Evolutionary conservation across 2,797 vertebrate genomes (phyloP), one percentile per base, ranked within the genome.

Genomic region (Vespertilio murinus): DNA sequence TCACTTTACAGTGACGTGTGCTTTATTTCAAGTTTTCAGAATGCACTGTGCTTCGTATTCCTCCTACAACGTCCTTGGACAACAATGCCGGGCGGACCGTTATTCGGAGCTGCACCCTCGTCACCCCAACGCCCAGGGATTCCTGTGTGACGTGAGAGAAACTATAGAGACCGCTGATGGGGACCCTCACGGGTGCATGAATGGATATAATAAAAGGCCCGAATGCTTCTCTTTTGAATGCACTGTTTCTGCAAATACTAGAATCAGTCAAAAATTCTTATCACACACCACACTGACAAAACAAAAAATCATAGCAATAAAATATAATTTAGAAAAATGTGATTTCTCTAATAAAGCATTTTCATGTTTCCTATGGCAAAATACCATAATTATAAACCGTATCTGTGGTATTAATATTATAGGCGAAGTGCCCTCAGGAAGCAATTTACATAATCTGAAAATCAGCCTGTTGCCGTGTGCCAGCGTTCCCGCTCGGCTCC

Each of bases 371-470:
- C 35, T 52, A n/a, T 45, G 40, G 54, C 38, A 75, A 81, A 94
- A 82, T 33, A 6, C 11, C 80, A 47, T 54, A 84, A 91, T 85
- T 79, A 81, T 45, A 45, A 88, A 73, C 30, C 0, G 59, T 85
- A 88, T 81, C 28, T 90, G 35, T n/a, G 12, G 52, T 83, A 82
- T 80, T 93, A 81, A 71, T 85, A 88, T 64, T 81, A 42, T 30
- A 83, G 42, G 11, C 42, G 47, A 74, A 4, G n/a, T 91, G 4
- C 45, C 23, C 79, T 47, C 28, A 95, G 69, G 74, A 87, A 92
- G 16, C n/a, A 83, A 80, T 93, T 93, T 83, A 30, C 35, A 49
- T 94, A 69, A 90, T 80, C 49, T 79, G 33, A 87, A 96, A 94
- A 83, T 79, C 28, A 83, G 59, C 47, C 42, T 83, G 56, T 64